Evolutionary conservation across 2,797 vertebrate genomes (phyloP), one percentile per base, ranked within the genome.

Genomic region (Enteromius mattozi): DNA sequence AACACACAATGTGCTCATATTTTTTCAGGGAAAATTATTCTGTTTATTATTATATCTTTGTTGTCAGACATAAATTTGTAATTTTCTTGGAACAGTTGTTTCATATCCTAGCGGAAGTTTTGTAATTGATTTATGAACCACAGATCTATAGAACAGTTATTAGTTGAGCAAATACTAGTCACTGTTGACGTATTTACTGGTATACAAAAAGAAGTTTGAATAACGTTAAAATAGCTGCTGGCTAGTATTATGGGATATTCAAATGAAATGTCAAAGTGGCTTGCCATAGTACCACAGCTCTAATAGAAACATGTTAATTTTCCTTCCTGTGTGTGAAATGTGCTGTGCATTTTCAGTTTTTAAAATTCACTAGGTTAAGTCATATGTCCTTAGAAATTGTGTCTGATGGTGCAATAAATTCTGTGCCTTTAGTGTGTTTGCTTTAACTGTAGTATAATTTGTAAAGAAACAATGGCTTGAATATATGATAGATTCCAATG

Each of bases 261-360:
- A 6, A 30, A 14, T 30, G 1, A 24, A 59, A 61, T 42, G n/a
- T 77, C 27, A 61, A 77, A 27, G 4, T 42, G 35, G 75, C 75
- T 27, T 77, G 75, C 75, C 75, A 42, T 61, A 77, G 35, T 12
- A 77, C 51, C 75, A 61, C 35, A 77, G 51, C 75, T 61, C 35
- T 77, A 27, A 77, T 61, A 77, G 54, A 61, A 49, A 63, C 40
- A 74, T 40, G 42, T 51, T n/a, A 0, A 63, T 49, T 35, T 66
- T 63, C 13, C 19, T 61, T 45, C 6, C 3, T 51, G 30, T 63
- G n/a, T 74, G 13, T 75, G 42, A 27, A 30, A 47, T 16, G 8
- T 24, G 13, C 19, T 63, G 3, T 19, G 47, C 37, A 33, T 14
- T 35, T 51, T n/a, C 13, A 54, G 17, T 33, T 61, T 30, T 12